Conservation (phyloP, 2,888 invertebrate genomes). For the Patella ulyssiponensis region DNA sequence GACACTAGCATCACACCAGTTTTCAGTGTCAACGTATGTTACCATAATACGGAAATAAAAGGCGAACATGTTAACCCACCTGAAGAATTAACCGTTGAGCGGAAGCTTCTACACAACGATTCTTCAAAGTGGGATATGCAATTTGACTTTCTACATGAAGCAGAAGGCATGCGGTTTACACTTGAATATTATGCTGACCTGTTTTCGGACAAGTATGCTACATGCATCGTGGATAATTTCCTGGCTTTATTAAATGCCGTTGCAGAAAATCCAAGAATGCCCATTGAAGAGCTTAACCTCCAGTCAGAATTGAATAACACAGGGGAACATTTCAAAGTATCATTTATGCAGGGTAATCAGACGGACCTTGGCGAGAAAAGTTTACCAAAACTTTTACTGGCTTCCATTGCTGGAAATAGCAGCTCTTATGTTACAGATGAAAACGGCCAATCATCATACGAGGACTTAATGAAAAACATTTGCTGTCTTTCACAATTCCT, state of each 20-base stretch:
- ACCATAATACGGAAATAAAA: constrained; percentile 1
- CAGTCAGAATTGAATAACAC: not conserved
- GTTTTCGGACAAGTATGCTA: not conserved
- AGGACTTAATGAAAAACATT: not conserved
- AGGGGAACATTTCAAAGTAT: not conserved
- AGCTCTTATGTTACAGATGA: not conserved
- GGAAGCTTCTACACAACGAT: constrained; percentile 3
- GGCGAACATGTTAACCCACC: not conserved
- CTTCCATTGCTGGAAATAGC: not conserved
- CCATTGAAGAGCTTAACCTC: not conserved
- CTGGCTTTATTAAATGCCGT: not conserved
- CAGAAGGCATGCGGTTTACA: not conserved
- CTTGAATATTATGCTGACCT: not conserved
- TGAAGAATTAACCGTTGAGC: not conserved
- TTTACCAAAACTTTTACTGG: not conserved
- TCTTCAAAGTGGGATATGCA: constrained; percentile 3
- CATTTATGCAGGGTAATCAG: not conserved
- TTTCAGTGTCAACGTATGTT: not conserved
- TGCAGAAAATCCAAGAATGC: not conserved
- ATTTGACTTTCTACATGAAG: not conserved
- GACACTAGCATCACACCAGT: constrained; percentile 5
- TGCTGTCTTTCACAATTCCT: not conserved
- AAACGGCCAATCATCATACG: not conserved
- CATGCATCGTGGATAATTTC: not conserved
- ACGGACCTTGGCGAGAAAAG: not conserved